Evolutionary conservation across 2,797 vertebrate species (phyloP).

Genomic region (Crocidura indochinensis): DNA sequence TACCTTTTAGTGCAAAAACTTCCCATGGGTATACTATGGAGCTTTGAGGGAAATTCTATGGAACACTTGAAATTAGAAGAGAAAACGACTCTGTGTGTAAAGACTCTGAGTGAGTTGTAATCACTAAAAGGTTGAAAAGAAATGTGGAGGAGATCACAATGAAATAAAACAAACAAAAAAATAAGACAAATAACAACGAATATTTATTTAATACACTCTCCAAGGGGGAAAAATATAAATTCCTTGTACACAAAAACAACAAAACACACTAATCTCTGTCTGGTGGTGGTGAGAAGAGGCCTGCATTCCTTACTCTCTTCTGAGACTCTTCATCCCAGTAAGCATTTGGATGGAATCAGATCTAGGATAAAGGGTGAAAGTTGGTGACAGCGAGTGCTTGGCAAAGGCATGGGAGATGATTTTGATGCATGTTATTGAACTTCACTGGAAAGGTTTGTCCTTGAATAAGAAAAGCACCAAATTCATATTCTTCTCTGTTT

Average conservation of each 20-base stretch:
- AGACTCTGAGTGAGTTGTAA: background rate
- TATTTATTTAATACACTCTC: background rate
- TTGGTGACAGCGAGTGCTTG: background rate
- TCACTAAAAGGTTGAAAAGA: background rate
- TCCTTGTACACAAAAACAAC: background rate
- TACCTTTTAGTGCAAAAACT: background rate
- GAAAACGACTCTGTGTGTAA: background rate
- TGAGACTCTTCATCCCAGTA: background rate
- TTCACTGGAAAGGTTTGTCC: conserved; percentile 22
- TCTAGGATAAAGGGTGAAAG: background rate
- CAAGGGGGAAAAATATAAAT: background rate
- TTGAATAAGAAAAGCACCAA: background rate
- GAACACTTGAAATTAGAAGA: background rate
- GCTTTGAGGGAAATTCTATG: background rate
- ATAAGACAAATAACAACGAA: background rate
- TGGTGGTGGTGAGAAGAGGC: background rate
- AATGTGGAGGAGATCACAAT: background rate
- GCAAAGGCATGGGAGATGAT: background rate
- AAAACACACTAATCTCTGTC: rapidly evolving
- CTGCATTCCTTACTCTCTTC: background rate
- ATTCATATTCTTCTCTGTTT: background rate
- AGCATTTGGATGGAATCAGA: background rate
- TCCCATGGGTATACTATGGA: background rate
- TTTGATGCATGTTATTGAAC: background rate
- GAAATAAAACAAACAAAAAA: conserved; percentile 44